Evolutionary conservation across 2,888 invertebrate species (phyloP), one percentile per base, ranked within the genome.

Genomic region (Peribatodes rhomboidaria): DNA sequence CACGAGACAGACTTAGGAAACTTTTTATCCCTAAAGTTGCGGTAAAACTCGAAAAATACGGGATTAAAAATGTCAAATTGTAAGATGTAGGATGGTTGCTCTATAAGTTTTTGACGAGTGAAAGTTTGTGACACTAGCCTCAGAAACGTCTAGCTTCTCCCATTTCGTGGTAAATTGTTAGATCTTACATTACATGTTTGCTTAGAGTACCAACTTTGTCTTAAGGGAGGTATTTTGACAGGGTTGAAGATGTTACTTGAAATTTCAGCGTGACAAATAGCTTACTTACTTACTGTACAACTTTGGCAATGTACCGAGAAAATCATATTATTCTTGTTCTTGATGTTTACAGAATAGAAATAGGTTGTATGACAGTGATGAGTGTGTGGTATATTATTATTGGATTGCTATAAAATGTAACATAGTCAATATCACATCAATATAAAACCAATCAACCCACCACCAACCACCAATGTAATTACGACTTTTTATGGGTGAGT

Each of bases 121-220:
- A 49, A 35, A 50, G 35, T 37, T n/a, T 35, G 13, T 11, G 50
- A 20, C 35, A 50, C 18, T 18, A 50, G 16, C 14, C 14, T 42
- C 13, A 18, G 33, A 55, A 50, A n/a, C 50, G 11, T 50, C 37
- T 50, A 50, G 35, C 13, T n/a, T 35, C 35, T 50, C 35, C n/a
- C 31, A 49, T 49, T 37, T 50, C 35, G 35, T n/a, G 35, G 35
- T 35, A 35, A 50, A 50, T 50, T 20, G 35, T 37, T 50, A 35
- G 50, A 37, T 20, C 50, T 50, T 50, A 50, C 31, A 10, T 33
- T 49, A 49, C 50, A 50, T 37, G 37, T 35, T 50, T 35, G 33
- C 50, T 35, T 50, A 50, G 35, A 49, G 49, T 33, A 49, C 49
- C 35, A 50, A 50, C 50, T 37, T 50, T 50, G 35, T 37, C 35